phyloP scores from a whole-genome alignment of 2,113 vertebrate genomes.

The Lepidothrix coronata region DNA sequence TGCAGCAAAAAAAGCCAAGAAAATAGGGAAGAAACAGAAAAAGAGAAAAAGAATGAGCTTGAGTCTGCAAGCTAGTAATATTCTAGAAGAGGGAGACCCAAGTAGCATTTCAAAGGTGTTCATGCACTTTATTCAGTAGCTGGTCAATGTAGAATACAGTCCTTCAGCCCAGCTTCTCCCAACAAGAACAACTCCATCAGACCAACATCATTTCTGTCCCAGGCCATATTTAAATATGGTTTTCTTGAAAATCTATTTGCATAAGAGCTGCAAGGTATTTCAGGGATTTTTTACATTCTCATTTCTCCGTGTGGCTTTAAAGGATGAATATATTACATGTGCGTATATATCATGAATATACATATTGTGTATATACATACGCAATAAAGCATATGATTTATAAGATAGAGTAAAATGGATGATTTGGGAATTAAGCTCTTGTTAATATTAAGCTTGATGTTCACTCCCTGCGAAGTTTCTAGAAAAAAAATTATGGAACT shows the following conservation, averaged over 20 bases:
- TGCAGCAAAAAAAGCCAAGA: not conserved
- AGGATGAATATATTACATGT: not conserved
- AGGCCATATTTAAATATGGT: not conserved
- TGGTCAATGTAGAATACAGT: not conserved
- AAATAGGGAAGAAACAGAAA: not conserved
- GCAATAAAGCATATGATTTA: not conserved
- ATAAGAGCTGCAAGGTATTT: not conserved
- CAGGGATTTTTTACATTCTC: not conserved
- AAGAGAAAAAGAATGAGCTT: not conserved
- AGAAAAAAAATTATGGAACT: not conserved
- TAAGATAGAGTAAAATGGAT: not conserved
- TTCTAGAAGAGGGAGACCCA: not conserved
- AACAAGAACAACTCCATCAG: not conserved
- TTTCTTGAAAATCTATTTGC: not conserved
- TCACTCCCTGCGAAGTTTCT: not conserved
- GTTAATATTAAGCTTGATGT: not conserved
- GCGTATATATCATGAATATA: too few species aligned
- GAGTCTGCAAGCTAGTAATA: not conserved
- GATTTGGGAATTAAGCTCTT: not conserved
- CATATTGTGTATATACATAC: not conserved
- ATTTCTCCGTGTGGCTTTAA: not conserved
- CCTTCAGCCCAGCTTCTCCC: not conserved
- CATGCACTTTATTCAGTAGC: not conserved
- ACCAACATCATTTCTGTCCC: not conserved
- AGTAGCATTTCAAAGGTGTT: not conserved